These are phyloP conservation scores for Pomatostomus ruficeps DNA, from an alignment of 2,113 vertebrate species.

Conservation along the genomic window DNA sequence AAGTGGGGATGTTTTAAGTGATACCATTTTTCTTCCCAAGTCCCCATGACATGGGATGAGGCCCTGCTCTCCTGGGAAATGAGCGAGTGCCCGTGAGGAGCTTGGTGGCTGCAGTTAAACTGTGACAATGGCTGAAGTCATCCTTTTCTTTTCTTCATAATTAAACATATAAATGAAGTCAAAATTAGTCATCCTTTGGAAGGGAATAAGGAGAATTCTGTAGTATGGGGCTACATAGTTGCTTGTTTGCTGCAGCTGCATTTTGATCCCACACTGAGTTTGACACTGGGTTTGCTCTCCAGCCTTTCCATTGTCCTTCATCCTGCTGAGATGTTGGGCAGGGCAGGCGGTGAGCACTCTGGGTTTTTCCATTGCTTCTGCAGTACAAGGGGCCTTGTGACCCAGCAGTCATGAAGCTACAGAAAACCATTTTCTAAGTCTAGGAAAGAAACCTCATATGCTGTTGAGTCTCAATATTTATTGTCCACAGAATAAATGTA, in stretches of 20 bases:
- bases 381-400: not conserved
- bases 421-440: not conserved
- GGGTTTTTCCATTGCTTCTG: not conserved
- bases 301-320: not conserved
- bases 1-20: not conserved
- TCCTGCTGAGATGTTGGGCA: not conserved
- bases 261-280: not conserved
- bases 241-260: not conserved
- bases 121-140: not conserved
- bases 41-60: rapidly evolving
- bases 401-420: not conserved
- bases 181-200: not conserved
- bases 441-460: not conserved
- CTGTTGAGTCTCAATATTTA: not conserved
- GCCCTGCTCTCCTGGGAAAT: not conserved
- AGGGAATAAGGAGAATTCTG: not conserved
- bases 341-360: not conserved
- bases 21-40: not conserved
- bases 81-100: not conserved
- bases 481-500: not conserved
- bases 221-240: not conserved
- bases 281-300: not conserved
- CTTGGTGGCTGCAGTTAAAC: not conserved
- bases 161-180: not conserved
- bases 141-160: not conserved